Percentiles rank a stretch among this genome's conserved stretches.
phyloP scores from a whole-genome alignment of 1,140 invertebrate genomes.

The Apis laboriosa region DNA sequence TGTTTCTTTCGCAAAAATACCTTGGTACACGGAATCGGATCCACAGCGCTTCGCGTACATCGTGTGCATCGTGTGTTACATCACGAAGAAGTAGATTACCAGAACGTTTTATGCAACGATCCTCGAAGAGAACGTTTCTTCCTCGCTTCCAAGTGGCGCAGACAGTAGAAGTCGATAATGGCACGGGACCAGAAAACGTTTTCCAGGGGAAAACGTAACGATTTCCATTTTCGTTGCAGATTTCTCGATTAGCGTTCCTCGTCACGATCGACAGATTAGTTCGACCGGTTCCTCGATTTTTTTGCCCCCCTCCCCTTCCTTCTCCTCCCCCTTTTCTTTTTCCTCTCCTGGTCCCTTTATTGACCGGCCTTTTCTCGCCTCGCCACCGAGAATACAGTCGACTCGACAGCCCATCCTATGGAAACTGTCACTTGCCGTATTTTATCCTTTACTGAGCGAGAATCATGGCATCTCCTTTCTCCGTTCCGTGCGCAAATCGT shows the following conservation, averaged over 20 bases:
- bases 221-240: conserved; percentile 20
- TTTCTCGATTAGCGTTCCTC: conserved; percentile 40
- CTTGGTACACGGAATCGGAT: conserved; percentile 24
- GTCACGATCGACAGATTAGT: conserved; percentile 54
- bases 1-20: conserved; percentile 6
- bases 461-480: conserved; percentile 40
- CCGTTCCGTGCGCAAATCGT: conserved; percentile 41
- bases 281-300: conserved; percentile 36
- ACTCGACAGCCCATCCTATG: conserved; percentile 8
- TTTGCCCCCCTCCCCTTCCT: neutral
- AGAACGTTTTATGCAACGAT: conserved; percentile 44
- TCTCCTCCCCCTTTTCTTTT: neutral
- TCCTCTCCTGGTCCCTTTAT: neutral
- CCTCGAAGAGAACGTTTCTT: conserved; percentile 19
- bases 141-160: neutral
- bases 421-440: conserved; percentile 39
- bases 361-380: neutral
- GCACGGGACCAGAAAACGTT: conserved; percentile 31
- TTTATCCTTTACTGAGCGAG: conserved; percentile 19
- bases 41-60: neutral
- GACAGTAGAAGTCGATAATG: neutral
- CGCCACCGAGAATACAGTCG: conserved; percentile 12
- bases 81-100: conserved; percentile 43
- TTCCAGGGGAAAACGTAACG: neutral
- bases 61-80: conserved; percentile 3